phyloP scores from a whole-genome alignment of 2,888 invertebrate species.

The Auanema freiburgensis region DNA sequence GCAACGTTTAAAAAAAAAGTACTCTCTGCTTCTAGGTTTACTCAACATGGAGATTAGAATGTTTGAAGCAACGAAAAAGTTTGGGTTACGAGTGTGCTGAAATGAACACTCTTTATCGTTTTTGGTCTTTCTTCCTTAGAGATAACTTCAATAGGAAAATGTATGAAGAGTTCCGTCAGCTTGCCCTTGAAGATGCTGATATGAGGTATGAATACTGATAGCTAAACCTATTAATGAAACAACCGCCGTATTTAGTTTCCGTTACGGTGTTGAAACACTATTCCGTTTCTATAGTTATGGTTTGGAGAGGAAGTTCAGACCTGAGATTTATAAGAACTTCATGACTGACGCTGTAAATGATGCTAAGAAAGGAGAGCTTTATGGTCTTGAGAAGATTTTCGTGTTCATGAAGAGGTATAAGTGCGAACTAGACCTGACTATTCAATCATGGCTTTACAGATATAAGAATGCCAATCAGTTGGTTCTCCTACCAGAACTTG shows the following conservation, averaged over 20 bases:
- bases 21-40: constrained; percentile 72
- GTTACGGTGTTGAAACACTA: constrained; percentile 73
- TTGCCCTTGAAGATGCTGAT: constrained; percentile 90
- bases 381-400: constrained; percentile 99
- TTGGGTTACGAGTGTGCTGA: constrained; percentile 93
- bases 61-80: constrained; percentile 89
- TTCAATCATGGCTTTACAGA: constrained; percentile 20
- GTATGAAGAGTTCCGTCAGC: constrained; percentile 90
- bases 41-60: constrained; percentile 90
- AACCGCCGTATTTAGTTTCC: constrained; percentile 32
- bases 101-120: constrained; percentile 98
- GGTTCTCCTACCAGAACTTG: constrained; percentile 66
- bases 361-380: constrained; percentile 77
- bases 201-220: constrained; percentile 78
- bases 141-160: constrained; percentile 97
- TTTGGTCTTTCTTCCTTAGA: constrained; percentile 98
- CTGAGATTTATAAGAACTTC: constrained; percentile 93
- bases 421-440: background rate
- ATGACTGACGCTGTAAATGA: constrained; percentile 71
- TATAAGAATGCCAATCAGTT: constrained; percentile 55
- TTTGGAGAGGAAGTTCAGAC: constrained; percentile 89
- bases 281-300: constrained; percentile 98
- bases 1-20: no score
- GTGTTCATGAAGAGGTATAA: constrained; percentile 80
- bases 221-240: background rate